Evolutionary conservation across 2,797 vertebrate genomes (phyloP), one percentile per base, ranked within the genome.

Genomic region (Darevskia mixta): DNA sequence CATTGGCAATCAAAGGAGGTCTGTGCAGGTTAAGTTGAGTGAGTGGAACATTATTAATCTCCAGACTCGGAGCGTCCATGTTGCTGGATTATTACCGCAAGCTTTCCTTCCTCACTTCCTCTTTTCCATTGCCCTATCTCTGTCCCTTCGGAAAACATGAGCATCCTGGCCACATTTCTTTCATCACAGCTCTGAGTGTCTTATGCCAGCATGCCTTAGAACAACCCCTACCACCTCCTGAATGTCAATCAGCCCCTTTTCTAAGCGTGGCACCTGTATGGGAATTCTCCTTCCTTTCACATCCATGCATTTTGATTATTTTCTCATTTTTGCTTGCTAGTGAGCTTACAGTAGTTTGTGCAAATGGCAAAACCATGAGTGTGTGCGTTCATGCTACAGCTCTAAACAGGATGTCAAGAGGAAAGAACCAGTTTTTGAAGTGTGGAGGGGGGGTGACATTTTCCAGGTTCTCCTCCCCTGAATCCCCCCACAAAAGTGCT

Each of bases 1-100:
- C 69, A 76, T 3, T 38, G 58, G 69, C 83, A 89, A 81, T 89
- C 83, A 66, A n/a, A 88, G 69, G 43, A 85, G 38, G 71, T 81
- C 55, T 66, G 9, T 45, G 55, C 77, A 67, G 78, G 77, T 89
- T 81, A 81, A 81, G 7, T 27, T 38, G 69, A 85, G 41, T 11
- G 23, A n/a, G 38, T 17, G 23, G 69, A 75, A 80, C 55, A 45
- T 81, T 81, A 67, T 76, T 89, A 75, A 75, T 85, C 32, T 38
- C 77, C 41, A 0, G 18, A 2, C 17, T 73, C 23, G 10, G 23
- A 17, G 35, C 41, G 45, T 85, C 58, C 55, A 49, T 15, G 61
- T 75, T 41, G 43, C 17, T 13, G 25, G 58, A n/a, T 66, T 75
- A 15, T 20, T 64, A 64, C 61, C 17, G 4, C 20, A 23, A 41